A percentile compares a stretch with the other conserved stretches of the same genome.
These are phyloP conservation scores for Caenorhabditis sp. DNA, from an alignment of 2,888 invertebrate genomes.

Conservation along the genomic window DNA sequence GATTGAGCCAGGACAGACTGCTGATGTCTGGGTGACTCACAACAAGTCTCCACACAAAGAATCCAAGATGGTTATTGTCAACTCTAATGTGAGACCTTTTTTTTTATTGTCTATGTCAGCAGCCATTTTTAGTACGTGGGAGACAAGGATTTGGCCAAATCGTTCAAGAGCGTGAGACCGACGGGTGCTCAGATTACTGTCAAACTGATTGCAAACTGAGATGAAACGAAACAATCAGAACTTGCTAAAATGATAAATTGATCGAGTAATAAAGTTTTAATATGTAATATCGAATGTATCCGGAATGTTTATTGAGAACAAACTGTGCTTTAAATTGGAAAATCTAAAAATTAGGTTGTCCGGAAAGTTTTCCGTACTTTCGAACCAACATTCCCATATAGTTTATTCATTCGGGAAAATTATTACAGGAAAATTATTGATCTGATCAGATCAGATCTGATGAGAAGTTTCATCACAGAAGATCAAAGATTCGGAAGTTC, in stretches of 20 bases:
- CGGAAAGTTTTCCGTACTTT: too few relatives aligned
- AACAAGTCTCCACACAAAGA: conserved; percentile 43
- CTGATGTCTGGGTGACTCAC: conserved; percentile 36
- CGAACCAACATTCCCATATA: too few relatives aligned
- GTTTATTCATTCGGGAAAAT: too few relatives aligned
- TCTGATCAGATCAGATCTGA: background rate
- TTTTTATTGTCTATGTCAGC: background rate
- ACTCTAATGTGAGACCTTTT: conserved; percentile 17
- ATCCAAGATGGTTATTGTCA: conserved; percentile 42
- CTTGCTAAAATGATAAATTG: background rate
- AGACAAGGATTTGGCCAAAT: conserved; percentile 44
- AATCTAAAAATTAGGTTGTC: background rate
- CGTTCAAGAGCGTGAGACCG: conserved; percentile 28
- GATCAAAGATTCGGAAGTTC: conserved; percentile 1
- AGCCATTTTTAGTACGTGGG: conserved; percentile 35
- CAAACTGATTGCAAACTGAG: conserved; percentile 36
- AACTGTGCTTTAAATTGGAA: conserved; percentile 5
- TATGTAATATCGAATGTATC: background rate
- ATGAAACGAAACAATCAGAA: background rate
- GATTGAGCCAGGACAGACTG: conserved; percentile 50
- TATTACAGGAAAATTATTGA: too few relatives aligned
- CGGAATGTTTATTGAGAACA: too few relatives aligned
- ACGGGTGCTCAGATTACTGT: conserved; percentile 45
- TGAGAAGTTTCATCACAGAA: background rate
- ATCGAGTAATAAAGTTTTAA: conserved; percentile 15